Evolutionary conservation across 2,888 invertebrate species (phyloP).

Genomic region (Conchocele bisecta): DNA sequence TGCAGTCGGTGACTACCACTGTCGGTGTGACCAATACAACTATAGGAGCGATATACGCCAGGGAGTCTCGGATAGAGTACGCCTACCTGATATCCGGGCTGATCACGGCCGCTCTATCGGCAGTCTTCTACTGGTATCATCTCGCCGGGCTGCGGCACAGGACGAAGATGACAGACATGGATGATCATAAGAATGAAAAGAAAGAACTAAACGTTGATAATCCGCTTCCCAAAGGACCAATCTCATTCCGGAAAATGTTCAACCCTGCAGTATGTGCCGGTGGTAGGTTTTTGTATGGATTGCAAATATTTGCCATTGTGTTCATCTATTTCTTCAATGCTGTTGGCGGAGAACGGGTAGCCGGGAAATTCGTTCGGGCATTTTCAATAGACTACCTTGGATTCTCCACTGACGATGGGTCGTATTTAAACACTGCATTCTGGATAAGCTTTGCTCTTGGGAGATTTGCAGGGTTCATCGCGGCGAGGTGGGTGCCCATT

Average conservation of each 20-base stretch:
- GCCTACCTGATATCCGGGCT: slow-evolving; percentile 61
- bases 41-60: slow-evolving; percentile 16
- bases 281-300: slow-evolving; percentile 61
- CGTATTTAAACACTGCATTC: slow-evolving; percentile 66
- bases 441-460: slow-evolving; percentile 70
- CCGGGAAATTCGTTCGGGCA: slow-evolving; percentile 68
- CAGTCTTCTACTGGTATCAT: slow-evolving; percentile 59
- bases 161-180: too few species aligned
- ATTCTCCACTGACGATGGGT: slow-evolving; percentile 60
- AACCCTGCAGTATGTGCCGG: slow-evolving; percentile 62
- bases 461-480: slow-evolving; percentile 59
- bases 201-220: background rate
- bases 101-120: slow-evolving; percentile 40
- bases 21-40: slow-evolving; percentile 12
- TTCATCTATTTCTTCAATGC: slow-evolving; percentile 67
- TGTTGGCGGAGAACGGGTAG: slow-evolving; percentile 67
- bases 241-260: slow-evolving; percentile 48
- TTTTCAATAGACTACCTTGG: slow-evolving; percentile 66
- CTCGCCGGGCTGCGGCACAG: slow-evolving; percentile 16
- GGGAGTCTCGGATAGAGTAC: slow-evolving; percentile 63
- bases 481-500: slow-evolving; percentile 62
- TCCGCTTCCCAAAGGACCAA: background rate
- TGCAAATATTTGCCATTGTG: slow-evolving; percentile 53
- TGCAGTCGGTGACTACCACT: too few species aligned
- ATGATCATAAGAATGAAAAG: slow-evolving; percentile 3